Evolutionary conservation across 2,113 vertebrate species (phyloP), one percentile per base, ranked within the genome.

Genomic region (Illadopsis cleaveri): DNA sequence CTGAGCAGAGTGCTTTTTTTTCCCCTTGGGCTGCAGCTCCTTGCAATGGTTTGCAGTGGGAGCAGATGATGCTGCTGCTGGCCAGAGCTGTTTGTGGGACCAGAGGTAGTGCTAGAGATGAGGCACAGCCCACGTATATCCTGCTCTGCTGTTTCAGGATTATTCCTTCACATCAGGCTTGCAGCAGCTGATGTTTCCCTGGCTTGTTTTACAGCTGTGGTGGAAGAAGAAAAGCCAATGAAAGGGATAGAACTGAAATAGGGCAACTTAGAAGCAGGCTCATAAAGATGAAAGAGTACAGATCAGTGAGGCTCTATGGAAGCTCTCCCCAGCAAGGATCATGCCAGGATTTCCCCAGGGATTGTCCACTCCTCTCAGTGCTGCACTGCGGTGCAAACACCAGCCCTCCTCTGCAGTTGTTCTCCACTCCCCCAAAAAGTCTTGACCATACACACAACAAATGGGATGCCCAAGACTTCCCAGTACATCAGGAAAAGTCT

Each of bases 251-350:
- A 95, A 95, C 62, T 77, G 69, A 96, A 93, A 89, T 1, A 94
- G 76, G 61, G 44, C 84, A 70, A 96, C 78, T 94, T 50, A 91
- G 83, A 88, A 64, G 66, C 58, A 86, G 73, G 60, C 86, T 71
- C 82, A 89, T 70, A 86, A 93, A 95, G 92, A 96, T 95, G 93
- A 97, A 97, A 95, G 82, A 87, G 80, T 8, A 31, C 16, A 62
- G 69, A 94, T 61, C 62, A 82, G 72, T 6, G 42, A 71, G 68
- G 89, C 72, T 96, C 27, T 90, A 28, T 27, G 73, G 92, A 86
- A 77, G 78, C 84, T 93, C 90, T 93, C 47, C 80, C 50, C 60
- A 56, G 83, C 51, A 68, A 92, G 71, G 45, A 51, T 11, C 6
- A 2, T 56, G 80, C 93, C 60, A 90, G 82, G 85, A 89, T 91